A percentile compares a stretch with the other conserved stretches of the same genome.
phyloP scores from a whole-genome alignment of 2,888 invertebrate genomes.

The Erpobdella octoculata region DNA sequence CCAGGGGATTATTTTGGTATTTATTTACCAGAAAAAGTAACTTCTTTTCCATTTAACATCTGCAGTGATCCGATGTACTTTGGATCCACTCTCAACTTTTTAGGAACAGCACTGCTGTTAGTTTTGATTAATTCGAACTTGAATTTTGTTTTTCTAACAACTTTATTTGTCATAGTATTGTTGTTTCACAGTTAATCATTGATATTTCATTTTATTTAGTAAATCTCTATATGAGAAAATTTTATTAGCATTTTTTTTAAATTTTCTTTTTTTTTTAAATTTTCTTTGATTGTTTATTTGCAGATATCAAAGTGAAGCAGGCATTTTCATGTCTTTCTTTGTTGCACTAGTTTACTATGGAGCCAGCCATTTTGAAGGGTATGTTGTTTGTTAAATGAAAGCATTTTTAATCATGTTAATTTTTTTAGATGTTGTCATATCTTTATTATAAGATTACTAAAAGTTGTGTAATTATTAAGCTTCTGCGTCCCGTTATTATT shows the following conservation, averaged over 20 bases:
- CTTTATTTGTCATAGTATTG: no score
- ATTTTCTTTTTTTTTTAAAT: not conserved
- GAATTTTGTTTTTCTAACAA: not conserved
- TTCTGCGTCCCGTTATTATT: no score
- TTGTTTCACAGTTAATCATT: no score
- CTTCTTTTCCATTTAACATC: conserved; percentile 25
- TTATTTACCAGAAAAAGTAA: conserved; percentile 16
- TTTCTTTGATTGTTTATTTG: not conserved
- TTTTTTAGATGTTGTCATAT: no score
- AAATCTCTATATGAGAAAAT: not conserved
- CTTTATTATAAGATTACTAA: no score
- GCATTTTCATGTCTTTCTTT: conserved; percentile 8
- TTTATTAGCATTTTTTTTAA: not conserved
- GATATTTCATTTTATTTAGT: no score
- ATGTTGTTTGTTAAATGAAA: no score
- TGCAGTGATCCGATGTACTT: conserved; percentile 21
- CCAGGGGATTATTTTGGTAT: conserved; percentile 30
- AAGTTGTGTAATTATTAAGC: no score
- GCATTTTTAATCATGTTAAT: no score
- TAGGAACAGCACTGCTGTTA: conserved; percentile 25
- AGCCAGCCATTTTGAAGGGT: not conserved
- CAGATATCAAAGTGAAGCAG: conserved; percentile 21
- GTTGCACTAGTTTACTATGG: conserved; percentile 3
- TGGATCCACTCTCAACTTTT: conserved; percentile 23
- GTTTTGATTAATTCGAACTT: not conserved